phyloP scores from a whole-genome alignment of 2,113 vertebrate species.

The Actenoides lindsayi region DNA sequence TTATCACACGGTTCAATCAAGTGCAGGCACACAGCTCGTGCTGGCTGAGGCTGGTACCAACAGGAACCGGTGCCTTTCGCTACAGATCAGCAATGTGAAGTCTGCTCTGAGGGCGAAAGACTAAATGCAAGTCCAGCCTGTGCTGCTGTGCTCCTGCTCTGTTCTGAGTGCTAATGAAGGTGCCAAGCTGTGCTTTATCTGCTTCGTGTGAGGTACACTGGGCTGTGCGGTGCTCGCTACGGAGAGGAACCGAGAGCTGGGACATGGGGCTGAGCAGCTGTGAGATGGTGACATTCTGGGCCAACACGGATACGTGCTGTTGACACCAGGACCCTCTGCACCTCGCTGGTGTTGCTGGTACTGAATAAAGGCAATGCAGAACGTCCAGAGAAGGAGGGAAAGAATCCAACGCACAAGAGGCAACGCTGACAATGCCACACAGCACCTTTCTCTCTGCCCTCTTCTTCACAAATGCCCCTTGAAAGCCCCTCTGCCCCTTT shows the following conservation, averaged over 20 bases:
- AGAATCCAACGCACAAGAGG: fast-evolving
- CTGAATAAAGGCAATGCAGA: background rate
- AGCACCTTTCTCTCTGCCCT: background rate
- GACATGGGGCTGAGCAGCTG: background rate
- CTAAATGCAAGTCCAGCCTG: background rate
- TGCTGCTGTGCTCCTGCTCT: background rate
- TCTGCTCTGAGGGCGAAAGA: background rate
- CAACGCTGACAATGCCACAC: background rate
- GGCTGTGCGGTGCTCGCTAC: background rate
- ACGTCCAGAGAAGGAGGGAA: background rate
- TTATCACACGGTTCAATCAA: background rate
- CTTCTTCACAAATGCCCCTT: background rate
- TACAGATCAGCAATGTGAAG: slow-evolving; percentile 23
- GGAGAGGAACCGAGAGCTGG: background rate
- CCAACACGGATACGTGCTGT: fast-evolving
- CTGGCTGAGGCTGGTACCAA: background rate
- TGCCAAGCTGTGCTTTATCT: background rate
- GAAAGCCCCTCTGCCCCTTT: background rate
- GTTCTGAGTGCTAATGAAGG: background rate
- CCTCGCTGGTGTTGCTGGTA: background rate
- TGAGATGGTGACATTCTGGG: background rate
- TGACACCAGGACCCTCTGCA: background rate
- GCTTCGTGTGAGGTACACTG: background rate
- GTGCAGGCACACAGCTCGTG: background rate
- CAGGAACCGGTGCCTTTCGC: background rate